Evolutionary conservation across 2,888 invertebrate species (phyloP).

Genomic region (Galerucella nymphaeae): DNA sequence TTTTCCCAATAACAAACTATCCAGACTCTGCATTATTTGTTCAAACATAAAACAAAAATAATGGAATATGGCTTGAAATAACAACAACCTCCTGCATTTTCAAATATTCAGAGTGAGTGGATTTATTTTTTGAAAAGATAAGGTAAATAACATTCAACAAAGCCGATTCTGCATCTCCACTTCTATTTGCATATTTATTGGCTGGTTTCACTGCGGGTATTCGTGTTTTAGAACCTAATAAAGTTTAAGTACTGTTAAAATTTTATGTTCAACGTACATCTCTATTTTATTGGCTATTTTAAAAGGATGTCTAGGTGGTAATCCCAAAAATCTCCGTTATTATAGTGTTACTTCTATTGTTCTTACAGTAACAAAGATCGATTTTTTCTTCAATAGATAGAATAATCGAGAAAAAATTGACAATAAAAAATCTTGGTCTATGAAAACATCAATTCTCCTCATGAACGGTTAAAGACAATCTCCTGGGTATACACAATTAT

Average conservation of each 20-base stretch:
- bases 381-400: neutral
- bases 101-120: neutral
- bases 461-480: no score
- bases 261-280: neutral
- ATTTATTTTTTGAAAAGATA: neutral
- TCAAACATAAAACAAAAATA: no score
- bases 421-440: no score
- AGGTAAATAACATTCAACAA: neutral
- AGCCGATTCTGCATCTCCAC: neutral
- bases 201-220: conserved; percentile 6
- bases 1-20: no score
- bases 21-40: no score
- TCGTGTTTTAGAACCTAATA: conserved; percentile 18
- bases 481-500: no score
- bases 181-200: conserved; percentile 18
- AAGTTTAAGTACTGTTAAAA: conserved; percentile 13
- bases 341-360: neutral
- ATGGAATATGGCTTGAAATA: no score
- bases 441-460: no score
- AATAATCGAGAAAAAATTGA: no score
- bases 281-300: conserved; percentile 5
- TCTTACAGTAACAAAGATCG: neutral
- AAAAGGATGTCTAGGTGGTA: neutral
- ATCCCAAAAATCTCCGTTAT: neutral
- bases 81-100: no score